These are phyloP conservation scores for Sander vitreus DNA, from an alignment of 2,113 vertebrate species.

Conservation along the genomic window DNA sequence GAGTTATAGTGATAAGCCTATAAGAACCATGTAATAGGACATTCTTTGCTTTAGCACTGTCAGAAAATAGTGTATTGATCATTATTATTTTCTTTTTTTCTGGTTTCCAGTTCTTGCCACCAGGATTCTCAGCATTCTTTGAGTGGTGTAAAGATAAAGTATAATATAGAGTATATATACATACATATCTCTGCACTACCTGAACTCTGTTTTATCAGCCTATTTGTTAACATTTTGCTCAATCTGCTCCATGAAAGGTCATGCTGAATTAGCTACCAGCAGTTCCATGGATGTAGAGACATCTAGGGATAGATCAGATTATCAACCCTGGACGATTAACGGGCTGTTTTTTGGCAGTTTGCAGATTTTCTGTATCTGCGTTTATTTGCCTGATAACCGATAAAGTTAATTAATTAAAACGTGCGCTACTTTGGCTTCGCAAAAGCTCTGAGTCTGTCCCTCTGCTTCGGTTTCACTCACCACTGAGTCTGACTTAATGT, in stretches of 20 bases:
- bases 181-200: too few relatives aligned
- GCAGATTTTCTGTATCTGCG: too few relatives aligned
- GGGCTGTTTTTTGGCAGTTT: too few relatives aligned
- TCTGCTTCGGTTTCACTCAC: too few relatives aligned
- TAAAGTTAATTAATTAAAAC: too few relatives aligned
- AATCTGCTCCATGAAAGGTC: slow-evolving; percentile 1
- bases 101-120: background rate
- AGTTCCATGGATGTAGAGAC: too few relatives aligned
- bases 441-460: too few relatives aligned
- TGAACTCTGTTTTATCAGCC: background rate
- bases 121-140: background rate
- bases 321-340: too few relatives aligned
- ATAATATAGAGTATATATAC: background rate
- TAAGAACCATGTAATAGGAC: background rate
- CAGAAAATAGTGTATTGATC: background rate
- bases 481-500: too few relatives aligned
- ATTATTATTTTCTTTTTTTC: background rate
- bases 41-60: background rate
- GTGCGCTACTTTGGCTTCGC: too few relatives aligned
- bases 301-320: too few relatives aligned
- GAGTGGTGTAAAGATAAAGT: background rate
- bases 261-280: background rate
- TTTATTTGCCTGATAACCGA: too few relatives aligned
- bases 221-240: background rate
- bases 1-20: background rate